phyloP scores from a whole-genome alignment of 1,140 invertebrate species.

The Trichonephila clavata region DNA sequence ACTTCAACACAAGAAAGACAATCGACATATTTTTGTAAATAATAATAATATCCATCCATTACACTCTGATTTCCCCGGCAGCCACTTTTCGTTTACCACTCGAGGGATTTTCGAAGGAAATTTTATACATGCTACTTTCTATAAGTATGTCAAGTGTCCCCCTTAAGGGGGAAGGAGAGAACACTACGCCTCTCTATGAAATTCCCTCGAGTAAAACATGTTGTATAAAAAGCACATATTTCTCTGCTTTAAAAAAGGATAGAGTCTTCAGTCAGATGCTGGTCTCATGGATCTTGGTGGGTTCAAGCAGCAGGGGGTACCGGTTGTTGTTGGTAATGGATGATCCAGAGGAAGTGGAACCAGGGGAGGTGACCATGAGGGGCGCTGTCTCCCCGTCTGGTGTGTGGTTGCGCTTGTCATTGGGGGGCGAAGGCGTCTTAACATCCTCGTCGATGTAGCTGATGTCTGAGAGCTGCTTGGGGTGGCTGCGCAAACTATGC shows the following conservation, averaged over 20 bases:
- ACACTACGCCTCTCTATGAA: not conserved
- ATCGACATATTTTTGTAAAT: no score
- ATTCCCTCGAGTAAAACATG: constrained; percentile 27
- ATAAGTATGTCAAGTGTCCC: no score
- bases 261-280: constrained; percentile 77
- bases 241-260: constrained; percentile 18
- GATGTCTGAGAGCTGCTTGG: constrained; percentile 87
- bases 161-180: not conserved
- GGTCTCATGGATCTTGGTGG: constrained; percentile 78
- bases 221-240: constrained; percentile 24
- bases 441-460: constrained; percentile 79
- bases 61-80: no score
- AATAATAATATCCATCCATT: no score
- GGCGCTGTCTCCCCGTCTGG: constrained; percentile 63
- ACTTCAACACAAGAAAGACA: no score
- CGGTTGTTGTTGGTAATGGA: constrained; percentile 77
- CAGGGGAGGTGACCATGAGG: constrained; percentile 60
- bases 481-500: constrained; percentile 88
- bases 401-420: constrained; percentile 72
- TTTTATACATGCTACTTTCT: no score
- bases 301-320: constrained; percentile 78
- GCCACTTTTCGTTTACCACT: no score
- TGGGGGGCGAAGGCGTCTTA: constrained; percentile 84
- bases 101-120: no score
- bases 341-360: constrained; percentile 42